Evolutionary conservation across 2,888 invertebrate genomes (phyloP), one percentile per base, ranked within the genome.

Genomic region (Drosophila buzzatii): DNA sequence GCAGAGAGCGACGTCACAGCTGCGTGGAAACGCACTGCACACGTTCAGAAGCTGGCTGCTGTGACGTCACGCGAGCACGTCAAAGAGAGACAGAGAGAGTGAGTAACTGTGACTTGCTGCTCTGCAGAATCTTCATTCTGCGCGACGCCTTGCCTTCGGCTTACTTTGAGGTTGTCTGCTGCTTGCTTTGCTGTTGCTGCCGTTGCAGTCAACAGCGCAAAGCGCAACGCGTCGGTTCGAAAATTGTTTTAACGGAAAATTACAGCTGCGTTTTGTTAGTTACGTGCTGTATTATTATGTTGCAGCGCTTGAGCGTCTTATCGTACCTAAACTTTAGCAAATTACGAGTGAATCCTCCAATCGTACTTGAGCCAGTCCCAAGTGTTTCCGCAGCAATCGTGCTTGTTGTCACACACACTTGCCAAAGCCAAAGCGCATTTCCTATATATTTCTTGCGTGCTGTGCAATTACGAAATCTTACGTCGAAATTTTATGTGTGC

Each of bases 191-290:
- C 56, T 58, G 65, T 53, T 41, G 69, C 65, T 51, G 67, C 23
- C 49, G 71, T 63, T 71, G 79, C 91, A 91, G 91, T 90, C 82
- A 86, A 81, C 85, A 89, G 78, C 84, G 74, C 60, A 67, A 84
- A 85, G 82, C 90, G 81, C 84, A 87, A 79, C 88, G 88, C 77
- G 84, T 81, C 90, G 89, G 89, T 90, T 82, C 53, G 76, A 45
- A 31, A 65, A 37, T 45, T 80, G 61, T 55, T 27, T 52, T 59
- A 76, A 61, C 80, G 85, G 76, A 80, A 82, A 74, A 60, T 70
- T 78, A 69, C 67, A 76, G 47, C 41, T 31, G 53, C 27, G 44
- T 42, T 57, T 33, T 44, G 42, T 57, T 41, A 45, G 56, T 37
- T 67, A 55, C 57, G 69, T 70, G 45, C 20, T n/a, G 31, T 33